Percentiles rank a stretch among this genome's conserved stretches.
phyloP scores from a whole-genome alignment of 1,140 invertebrate species.

The Pissodes strobi region DNA sequence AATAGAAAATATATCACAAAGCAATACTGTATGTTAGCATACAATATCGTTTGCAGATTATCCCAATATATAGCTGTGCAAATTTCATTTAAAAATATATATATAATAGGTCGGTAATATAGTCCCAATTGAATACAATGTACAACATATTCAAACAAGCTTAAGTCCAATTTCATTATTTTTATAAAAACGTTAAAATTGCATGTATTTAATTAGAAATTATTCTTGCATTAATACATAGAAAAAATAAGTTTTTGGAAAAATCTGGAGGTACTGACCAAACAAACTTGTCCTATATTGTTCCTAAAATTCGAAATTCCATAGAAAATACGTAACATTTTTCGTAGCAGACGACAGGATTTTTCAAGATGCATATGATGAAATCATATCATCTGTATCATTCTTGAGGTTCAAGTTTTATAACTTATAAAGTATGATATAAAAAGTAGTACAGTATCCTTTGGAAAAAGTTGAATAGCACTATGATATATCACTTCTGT shows the following conservation, averaged over 20 bases:
- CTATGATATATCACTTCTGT: too few species aligned
- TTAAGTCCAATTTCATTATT: background rate
- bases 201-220: background rate
- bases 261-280: too few species aligned
- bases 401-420: too few species aligned
- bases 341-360: too few species aligned
- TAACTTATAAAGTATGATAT: too few species aligned
- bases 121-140: background rate
- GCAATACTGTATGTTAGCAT: slow-evolving; percentile 35
- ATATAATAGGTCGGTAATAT: background rate
- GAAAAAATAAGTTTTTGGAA: background rate
- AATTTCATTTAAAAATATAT: background rate
- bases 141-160: background rate
- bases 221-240: background rate
- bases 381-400: too few species aligned
- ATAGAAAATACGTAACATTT: too few species aligned
- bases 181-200: background rate
- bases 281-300: too few species aligned
- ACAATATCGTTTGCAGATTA: slow-evolving; percentile 37
- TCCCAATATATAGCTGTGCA: slow-evolving; percentile 12
- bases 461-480: too few species aligned
- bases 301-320: too few species aligned
- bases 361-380: too few species aligned
- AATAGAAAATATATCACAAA: slow-evolving; percentile 39
- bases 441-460: too few species aligned